phyloP scores from a whole-genome alignment of 1,140 invertebrate species.

The Atta cephalotes region DNA sequence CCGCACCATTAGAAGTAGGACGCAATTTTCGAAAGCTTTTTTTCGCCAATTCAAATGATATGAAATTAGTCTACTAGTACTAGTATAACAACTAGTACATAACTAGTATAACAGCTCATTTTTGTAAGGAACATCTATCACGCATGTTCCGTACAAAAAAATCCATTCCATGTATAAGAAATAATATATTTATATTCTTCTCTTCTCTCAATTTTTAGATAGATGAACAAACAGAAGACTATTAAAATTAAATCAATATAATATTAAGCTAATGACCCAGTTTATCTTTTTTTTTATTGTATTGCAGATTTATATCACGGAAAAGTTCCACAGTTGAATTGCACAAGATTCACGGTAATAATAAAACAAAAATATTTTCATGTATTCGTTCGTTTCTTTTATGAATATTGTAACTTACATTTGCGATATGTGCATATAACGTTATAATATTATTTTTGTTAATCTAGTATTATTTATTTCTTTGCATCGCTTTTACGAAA shows the following conservation, averaged over 20 bases:
- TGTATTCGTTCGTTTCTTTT: neutral
- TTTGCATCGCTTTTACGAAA: neutral
- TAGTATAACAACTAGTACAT: too few relatives aligned
- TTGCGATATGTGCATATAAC: neutral
- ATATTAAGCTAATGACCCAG: neutral
- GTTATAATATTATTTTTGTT: neutral
- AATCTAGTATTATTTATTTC: neutral
- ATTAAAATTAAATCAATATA: neutral
- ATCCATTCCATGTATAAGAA: neutral
- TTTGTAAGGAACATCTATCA: neutral
- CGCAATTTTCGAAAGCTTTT: conserved; percentile 74
- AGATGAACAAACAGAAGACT: neutral
- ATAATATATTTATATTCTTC: neutral
- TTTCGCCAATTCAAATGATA: conserved; percentile 63
- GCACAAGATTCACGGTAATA: neutral
- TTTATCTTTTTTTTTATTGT: neutral
- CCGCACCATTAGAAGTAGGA: conserved; percentile 76
- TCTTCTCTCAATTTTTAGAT: neutral
- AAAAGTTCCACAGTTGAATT: neutral
- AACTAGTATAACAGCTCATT: neutral
- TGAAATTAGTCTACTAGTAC: conserved; percentile 53
- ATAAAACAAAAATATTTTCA: neutral
- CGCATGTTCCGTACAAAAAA: neutral
- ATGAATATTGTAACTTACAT: neutral
- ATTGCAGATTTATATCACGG: neutral